phyloP scores from a whole-genome alignment of 2,113 vertebrate genomes.

The Pluvialis apricaria region DNA sequence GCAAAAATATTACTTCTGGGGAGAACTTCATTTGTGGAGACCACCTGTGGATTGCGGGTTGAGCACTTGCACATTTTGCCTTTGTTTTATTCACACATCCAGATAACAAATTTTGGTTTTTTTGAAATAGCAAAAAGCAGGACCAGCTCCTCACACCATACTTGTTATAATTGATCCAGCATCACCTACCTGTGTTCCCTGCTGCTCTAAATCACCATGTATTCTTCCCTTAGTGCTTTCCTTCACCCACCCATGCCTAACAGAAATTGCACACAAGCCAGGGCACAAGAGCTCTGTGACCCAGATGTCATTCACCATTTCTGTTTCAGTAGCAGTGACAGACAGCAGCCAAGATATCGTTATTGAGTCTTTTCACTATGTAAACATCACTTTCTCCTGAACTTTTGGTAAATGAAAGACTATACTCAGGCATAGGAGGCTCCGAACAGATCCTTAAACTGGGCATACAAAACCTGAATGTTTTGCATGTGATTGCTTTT shows the following conservation, averaged over 20 bases:
- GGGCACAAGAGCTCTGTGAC: background rate
- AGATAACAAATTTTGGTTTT: background rate
- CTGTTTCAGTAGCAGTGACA: background rate
- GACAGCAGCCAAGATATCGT: background rate
- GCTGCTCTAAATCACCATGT: background rate
- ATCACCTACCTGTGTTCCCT: background rate
- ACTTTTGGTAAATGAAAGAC: background rate
- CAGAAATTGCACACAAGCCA: background rate
- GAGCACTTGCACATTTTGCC: background rate
- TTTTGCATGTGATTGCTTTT: background rate
- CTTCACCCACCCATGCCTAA: background rate
- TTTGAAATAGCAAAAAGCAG: background rate
- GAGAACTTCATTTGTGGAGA: background rate
- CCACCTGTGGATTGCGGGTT: accelerated
- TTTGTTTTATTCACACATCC: background rate
- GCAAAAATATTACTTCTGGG: background rate
- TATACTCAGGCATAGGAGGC: background rate
- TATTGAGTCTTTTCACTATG: background rate
- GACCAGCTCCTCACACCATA: background rate
- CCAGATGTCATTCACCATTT: background rate
- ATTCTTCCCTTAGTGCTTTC: background rate
- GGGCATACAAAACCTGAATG: background rate
- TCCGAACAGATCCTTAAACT: background rate
- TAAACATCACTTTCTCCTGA: background rate
- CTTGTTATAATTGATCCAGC: background rate